Percentiles rank a stretch among this genome's conserved stretches.
Evolutionary conservation across 2,888 invertebrate genomes (phyloP).

Genomic region (Melolontha melolontha): DNA sequence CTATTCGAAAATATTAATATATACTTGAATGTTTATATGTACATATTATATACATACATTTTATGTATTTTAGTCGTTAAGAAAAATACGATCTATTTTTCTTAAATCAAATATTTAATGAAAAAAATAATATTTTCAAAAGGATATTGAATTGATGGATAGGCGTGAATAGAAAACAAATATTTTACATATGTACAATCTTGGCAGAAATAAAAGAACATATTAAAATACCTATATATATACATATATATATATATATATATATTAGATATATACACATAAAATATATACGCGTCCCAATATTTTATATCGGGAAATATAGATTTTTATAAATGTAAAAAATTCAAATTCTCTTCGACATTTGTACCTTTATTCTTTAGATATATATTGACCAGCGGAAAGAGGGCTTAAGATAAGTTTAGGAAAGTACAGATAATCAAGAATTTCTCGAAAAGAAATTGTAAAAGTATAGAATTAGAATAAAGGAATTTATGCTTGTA

Average conservation of each 20-base stretch:
- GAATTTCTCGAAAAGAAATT: not conserved
- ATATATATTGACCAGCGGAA: constrained; percentile 33
- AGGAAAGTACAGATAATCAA: constrained; percentile 9
- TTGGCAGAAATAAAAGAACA: constrained; percentile 35
- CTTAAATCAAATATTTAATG: constrained; percentile 19
- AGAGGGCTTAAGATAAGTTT: constrained; percentile 1
- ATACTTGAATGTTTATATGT: constrained; percentile 13
- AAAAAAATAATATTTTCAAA: constrained; percentile 28
- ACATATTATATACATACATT: constrained; percentile 7
- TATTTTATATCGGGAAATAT: constrained; percentile 23
- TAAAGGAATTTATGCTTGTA: no score
- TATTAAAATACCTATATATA: constrained; percentile 17
- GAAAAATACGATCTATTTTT: constrained; percentile 27
- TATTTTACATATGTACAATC: constrained; percentile 34
- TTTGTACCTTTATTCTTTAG: constrained; percentile 24
- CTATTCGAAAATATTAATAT: constrained; percentile 5
- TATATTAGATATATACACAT: constrained; percentile 7
- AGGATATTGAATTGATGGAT: constrained; percentile 2
- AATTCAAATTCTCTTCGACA: not conserved
- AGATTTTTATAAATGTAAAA: not conserved
- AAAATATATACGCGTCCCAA: constrained; percentile 28
- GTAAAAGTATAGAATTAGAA: not conserved
- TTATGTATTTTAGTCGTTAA: constrained; percentile 16
- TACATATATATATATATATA: constrained; percentile 15
- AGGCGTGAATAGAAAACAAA: not conserved